Conservation (phyloP, 2,113 vertebrate species). For the Aptenodytes forsteri region DNA sequence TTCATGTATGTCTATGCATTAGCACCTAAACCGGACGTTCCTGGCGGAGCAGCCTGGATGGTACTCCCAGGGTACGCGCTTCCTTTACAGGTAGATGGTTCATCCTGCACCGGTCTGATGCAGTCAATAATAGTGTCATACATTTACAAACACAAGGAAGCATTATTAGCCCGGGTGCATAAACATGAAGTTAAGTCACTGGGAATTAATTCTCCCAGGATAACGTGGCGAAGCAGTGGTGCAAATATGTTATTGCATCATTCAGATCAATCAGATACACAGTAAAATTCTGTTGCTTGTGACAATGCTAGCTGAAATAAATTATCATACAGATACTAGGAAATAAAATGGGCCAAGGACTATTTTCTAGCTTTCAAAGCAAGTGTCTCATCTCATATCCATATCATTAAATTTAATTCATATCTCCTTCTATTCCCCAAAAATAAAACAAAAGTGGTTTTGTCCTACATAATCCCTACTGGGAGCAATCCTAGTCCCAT, state of each 20-base stretch:
- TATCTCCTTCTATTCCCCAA: not conserved
- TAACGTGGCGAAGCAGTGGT: not conserved
- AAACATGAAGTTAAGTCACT: not conserved
- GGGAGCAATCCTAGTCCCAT: not conserved
- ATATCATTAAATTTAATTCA: not conserved
- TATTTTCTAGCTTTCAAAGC: not conserved
- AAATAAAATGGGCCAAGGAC: not conserved
- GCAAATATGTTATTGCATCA: not conserved
- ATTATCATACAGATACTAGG: not conserved
- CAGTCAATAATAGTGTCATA: not conserved
- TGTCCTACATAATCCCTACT: not conserved
- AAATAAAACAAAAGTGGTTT: not conserved
- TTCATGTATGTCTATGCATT: not conserved
- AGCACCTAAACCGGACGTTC: not conserved
- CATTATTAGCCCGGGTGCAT: rapidly evolving
- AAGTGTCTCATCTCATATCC: not conserved
- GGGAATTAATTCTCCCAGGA: not conserved
- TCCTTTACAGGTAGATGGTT: not conserved
- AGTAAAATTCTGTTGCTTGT: not conserved
- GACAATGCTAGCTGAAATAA: not conserved
- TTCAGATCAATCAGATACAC: not conserved
- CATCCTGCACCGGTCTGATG: not conserved
- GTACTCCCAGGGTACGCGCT: rapidly evolving
- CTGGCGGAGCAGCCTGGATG: rapidly evolving
- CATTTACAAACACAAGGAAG: not conserved